phyloP scores from a whole-genome alignment of 2,113 vertebrate species.

The Panthera tigris region DNA sequence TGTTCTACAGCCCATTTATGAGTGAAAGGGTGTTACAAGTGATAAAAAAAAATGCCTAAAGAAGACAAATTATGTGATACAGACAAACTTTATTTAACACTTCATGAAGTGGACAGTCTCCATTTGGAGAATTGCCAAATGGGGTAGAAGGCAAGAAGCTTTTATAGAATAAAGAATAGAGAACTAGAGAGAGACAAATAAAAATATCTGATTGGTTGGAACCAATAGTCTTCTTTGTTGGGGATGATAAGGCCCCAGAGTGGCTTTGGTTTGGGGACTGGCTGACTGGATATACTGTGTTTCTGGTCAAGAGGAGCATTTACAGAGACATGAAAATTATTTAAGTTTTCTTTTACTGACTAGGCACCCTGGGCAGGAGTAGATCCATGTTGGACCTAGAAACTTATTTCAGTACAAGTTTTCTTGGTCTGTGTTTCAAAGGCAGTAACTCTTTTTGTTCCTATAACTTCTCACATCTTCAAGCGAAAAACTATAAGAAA shows the following conservation, averaged over 20 bases:
- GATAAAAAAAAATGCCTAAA: not conserved
- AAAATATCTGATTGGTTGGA: not conserved
- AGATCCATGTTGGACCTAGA: not conserved
- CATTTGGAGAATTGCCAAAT: not conserved
- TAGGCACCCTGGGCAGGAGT: not conserved
- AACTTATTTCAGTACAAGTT: not conserved
- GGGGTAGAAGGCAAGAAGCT: not conserved
- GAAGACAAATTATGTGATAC: not conserved
- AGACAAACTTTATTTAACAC: not conserved
- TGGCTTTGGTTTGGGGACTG: not conserved
- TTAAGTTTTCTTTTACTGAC: not conserved
- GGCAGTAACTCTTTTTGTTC: not conserved
- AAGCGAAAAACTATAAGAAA: not conserved
- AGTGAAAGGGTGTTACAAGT: not conserved
- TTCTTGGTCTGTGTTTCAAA: conserved; percentile 13
- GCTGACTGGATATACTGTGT: too few relatives aligned
- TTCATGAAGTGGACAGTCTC: not conserved
- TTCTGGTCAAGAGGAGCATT: not conserved
- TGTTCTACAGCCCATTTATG: not conserved
- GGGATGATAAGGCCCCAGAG: too few relatives aligned
- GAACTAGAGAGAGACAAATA: not conserved
- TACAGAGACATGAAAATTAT: not conserved
- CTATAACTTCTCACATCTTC: not conserved
- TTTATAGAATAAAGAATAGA: not conserved
- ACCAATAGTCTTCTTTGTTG: not conserved